These are phyloP conservation scores for Euura lappo DNA, from an alignment of 1,140 invertebrate species.

Conservation along the genomic window DNA sequence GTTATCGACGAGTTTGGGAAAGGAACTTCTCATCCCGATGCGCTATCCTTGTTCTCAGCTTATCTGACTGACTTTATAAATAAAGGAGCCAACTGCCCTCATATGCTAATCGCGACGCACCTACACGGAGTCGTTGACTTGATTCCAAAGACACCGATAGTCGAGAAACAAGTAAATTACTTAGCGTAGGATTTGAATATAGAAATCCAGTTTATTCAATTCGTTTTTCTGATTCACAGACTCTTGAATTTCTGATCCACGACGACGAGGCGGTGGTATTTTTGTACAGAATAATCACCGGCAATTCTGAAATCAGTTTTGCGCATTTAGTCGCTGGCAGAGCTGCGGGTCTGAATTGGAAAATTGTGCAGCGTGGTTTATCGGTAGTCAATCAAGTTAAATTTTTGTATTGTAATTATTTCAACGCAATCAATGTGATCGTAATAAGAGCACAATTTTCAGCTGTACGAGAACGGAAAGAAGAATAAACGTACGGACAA, in stretches of 20 bases:
- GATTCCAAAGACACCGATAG: conserved; percentile 56
- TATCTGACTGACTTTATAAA: conserved; percentile 70
- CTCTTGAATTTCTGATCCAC: conserved; percentile 36
- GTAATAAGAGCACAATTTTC: background rate
- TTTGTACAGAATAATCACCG: conserved; percentile 34
- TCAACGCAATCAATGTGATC: background rate
- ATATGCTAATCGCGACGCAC: conserved; percentile 80
- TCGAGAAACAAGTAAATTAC: conserved; percentile 60
- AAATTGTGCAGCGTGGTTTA: conserved; percentile 29
- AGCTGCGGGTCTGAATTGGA: conserved; percentile 28
- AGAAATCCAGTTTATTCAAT: background rate
- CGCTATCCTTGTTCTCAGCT: conserved; percentile 71
- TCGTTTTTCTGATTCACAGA: conserved; percentile 23
- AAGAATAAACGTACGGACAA: conserved; percentile 13
- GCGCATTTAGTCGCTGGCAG: conserved; percentile 37
- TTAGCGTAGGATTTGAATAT: no score
- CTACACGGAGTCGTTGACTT: conserved; percentile 69
- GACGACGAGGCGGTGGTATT: conserved; percentile 32
- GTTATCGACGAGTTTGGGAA: conserved; percentile 93
- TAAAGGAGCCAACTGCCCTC: conserved; percentile 67
- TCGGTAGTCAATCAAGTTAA: conserved; percentile 21
- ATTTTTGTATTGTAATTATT: background rate
- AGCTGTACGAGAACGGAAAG: conserved; percentile 32
- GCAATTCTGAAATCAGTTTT: conserved; percentile 34
- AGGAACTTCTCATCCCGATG: conserved; percentile 81